These are phyloP conservation scores for Grapholita molesta DNA, from an alignment of 1,140 invertebrate genomes.

Conservation along the genomic window DNA sequence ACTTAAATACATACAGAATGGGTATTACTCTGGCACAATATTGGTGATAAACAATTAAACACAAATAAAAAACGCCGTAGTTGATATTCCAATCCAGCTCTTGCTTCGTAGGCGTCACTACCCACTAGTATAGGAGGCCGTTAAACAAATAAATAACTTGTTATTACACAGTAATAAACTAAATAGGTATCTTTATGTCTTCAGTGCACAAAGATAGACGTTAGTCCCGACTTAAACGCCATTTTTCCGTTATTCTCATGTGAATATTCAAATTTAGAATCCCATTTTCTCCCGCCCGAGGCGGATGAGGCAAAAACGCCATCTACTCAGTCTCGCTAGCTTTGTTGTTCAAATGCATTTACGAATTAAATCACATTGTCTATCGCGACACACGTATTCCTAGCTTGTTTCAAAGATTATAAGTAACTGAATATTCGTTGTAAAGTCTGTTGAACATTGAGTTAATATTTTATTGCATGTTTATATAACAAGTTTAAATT, in stretches of 20 bases:
- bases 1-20: too few species aligned
- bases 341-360: background rate
- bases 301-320: background rate
- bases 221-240: background rate
- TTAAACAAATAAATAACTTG: too few species aligned
- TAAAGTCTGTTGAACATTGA: background rate
- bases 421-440: background rate
- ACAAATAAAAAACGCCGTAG: too few species aligned
- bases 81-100: too few species aligned
- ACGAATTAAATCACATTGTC: background rate
- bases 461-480: background rate
- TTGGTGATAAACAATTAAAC: too few species aligned
- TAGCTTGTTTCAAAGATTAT: background rate
- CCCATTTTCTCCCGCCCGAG: background rate
- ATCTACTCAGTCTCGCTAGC: background rate
- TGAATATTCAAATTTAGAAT: constrained; percentile 12
- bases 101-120: too few species aligned
- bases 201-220: background rate
- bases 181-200: background rate
- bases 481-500: background rate
- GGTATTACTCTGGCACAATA: too few species aligned
- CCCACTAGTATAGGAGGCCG: too few species aligned
- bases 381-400: background rate
- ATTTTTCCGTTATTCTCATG: background rate
- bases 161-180: too few species aligned